Evolutionary conservation across 2,797 vertebrate genomes (phyloP).

Genomic region (Anguilla pacifica): DNA sequence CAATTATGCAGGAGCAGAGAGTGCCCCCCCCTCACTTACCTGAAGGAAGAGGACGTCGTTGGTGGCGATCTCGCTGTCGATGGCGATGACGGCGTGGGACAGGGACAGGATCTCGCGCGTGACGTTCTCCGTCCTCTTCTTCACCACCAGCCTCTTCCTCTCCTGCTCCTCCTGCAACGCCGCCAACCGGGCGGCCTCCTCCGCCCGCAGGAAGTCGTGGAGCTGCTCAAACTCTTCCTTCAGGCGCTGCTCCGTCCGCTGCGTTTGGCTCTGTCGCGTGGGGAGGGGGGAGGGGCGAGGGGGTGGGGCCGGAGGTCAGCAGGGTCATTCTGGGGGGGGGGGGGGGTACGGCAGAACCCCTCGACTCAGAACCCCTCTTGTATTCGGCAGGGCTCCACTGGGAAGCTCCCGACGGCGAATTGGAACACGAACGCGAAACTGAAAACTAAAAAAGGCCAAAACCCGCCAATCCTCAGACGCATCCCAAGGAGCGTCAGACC

Average conservation of each 20-base stretch:
- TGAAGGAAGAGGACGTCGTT: slow-evolving; percentile 67
- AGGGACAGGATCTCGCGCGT: slow-evolving; percentile 70
- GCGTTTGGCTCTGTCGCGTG: slow-evolving; percentile 66
- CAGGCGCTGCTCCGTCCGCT: slow-evolving; percentile 71
- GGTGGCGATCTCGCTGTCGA: slow-evolving; percentile 71
- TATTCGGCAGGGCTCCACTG: not conserved
- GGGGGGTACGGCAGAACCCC: not conserved
- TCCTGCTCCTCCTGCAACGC: slow-evolving; percentile 66
- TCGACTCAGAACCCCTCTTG: not conserved
- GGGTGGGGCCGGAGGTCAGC: not conserved
- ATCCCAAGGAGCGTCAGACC: slow-evolving; percentile 20
- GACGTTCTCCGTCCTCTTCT: slow-evolving; percentile 68
- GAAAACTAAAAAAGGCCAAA: not conserved
- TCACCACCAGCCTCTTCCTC: slow-evolving; percentile 69
- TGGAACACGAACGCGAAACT: not conserved
- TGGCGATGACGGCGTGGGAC: slow-evolving; percentile 69
- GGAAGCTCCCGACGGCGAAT: not conserved
- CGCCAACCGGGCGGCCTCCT: slow-evolving; percentile 62
- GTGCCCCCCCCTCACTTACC: slow-evolving; percentile 48
- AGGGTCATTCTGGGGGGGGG: not conserved
- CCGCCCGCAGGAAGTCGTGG: slow-evolving; percentile 63
- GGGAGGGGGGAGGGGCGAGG: not conserved
- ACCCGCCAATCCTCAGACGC: slow-evolving; percentile 18
- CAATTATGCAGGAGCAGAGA: not conserved
- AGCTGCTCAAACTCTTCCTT: slow-evolving; percentile 69